phyloP scores from a whole-genome alignment of 2,888 invertebrate genomes.

The Cataglyphis rosenhaueri region DNA sequence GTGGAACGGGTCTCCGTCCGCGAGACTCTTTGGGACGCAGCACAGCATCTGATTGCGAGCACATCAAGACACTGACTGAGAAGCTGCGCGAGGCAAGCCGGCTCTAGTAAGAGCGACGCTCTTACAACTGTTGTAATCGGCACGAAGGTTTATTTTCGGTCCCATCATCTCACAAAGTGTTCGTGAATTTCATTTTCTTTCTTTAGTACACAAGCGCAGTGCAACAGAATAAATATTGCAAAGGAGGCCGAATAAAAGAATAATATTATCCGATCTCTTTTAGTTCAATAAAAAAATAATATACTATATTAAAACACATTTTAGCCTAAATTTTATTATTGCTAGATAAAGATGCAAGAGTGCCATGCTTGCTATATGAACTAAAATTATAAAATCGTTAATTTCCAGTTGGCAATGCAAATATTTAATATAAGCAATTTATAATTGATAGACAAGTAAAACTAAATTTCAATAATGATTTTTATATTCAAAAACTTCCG shows the following conservation, averaged over 20 bases:
- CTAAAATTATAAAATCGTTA: neutral
- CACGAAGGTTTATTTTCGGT: constrained; percentile 69
- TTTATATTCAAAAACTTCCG: no score
- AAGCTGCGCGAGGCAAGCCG: constrained; percentile 47
- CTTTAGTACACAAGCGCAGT: neutral
- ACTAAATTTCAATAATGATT: neutral
- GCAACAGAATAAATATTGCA: neutral
- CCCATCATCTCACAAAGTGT: constrained; percentile 49
- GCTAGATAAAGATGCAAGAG: neutral
- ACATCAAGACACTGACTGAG: constrained; percentile 68
- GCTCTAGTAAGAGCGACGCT: constrained; percentile 61
- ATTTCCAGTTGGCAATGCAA: neutral
- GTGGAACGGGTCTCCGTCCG: constrained; percentile 63
- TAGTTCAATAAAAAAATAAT: neutral
- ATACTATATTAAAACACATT: no score
- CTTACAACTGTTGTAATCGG: constrained; percentile 52
- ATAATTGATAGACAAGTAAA: neutral
- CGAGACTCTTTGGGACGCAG: constrained; percentile 80
- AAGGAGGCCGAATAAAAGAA: neutral
- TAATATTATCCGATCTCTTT: constrained; percentile 10
- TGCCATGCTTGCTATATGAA: neutral
- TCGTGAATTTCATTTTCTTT: constrained; percentile 1
- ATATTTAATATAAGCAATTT: neutral
- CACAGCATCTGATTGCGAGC: constrained; percentile 79
- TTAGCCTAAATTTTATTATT: constrained; percentile 11